phyloP scores from a whole-genome alignment of 2,888 invertebrate species.

The Epinotia brunnichana region DNA sequence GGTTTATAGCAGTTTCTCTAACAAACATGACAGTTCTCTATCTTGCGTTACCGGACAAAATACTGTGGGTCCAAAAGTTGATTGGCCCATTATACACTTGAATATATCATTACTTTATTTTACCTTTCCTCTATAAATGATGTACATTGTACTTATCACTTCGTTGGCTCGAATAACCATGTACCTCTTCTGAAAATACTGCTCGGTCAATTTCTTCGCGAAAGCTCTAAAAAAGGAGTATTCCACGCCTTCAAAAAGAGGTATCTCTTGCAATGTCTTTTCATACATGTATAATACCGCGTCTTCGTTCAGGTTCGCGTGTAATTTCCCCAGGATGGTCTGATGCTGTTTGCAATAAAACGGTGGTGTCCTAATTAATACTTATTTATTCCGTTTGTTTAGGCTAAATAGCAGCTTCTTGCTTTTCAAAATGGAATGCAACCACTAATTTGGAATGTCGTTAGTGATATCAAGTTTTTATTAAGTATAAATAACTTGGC shows the following conservation, averaged over 20 bases:
- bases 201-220: conserved; percentile 75
- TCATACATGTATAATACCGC: conserved; percentile 81
- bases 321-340: conserved; percentile 76
- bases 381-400: neutral
- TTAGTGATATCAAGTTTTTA: conserved; percentile 21
- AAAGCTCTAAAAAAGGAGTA: conserved; percentile 81
- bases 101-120: neutral
- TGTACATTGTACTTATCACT: conserved; percentile 73
- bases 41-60: no score
- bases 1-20: no score
- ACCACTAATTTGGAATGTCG: conserved; percentile 11
- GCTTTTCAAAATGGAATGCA: conserved; percentile 19
- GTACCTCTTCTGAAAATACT: conserved; percentile 77
- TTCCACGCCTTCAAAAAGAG: conserved; percentile 80
- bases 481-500: conserved; percentile 1
- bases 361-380: conserved; percentile 6
- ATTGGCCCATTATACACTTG: no score
- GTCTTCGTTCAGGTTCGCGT: conserved; percentile 82
- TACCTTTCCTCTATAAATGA: conserved; percentile 79
- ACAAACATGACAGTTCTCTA: no score
- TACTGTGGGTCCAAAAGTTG: no score
- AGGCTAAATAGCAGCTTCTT: conserved; percentile 8
- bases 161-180: conserved; percentile 75
- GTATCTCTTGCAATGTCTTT: conserved; percentile 79
- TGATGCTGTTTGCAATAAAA: conserved; percentile 63